A percentile compares a stretch with the other conserved stretches of the same genome.
phyloP scores from a whole-genome alignment of 2,797 vertebrate species.

The Tadarida brasiliensis region DNA sequence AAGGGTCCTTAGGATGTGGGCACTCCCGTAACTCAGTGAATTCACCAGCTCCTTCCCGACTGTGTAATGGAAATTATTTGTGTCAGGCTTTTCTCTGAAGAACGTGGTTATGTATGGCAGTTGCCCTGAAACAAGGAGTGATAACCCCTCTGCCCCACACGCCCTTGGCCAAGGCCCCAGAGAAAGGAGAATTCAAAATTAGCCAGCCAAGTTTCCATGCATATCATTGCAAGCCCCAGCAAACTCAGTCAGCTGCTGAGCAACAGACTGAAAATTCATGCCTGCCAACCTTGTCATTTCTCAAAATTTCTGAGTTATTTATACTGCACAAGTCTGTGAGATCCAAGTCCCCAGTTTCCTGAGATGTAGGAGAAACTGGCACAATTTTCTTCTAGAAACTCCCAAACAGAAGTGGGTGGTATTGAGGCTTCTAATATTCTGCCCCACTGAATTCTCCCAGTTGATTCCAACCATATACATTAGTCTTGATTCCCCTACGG shows the following conservation, averaged over 20 bases:
- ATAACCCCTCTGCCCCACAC: background rate
- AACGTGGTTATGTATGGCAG: background rate
- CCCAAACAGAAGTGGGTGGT: background rate
- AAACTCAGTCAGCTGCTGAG: constrained; percentile 38
- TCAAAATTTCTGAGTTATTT: constrained; percentile 75
- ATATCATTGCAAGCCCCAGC: background rate
- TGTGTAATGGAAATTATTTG: background rate
- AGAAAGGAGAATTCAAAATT: constrained; percentile 55
- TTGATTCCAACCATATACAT: background rate
- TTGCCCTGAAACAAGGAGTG: background rate
- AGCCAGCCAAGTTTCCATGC: constrained; percentile 39
- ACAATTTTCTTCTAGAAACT: constrained; percentile 64
- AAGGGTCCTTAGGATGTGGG: background rate
- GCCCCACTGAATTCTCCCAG: background rate
- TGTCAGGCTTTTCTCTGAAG: background rate
- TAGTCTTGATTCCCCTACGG: background rate
- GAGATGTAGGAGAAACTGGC: constrained; percentile 50
- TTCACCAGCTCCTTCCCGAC: background rate
- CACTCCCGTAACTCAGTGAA: background rate
- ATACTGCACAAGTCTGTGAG: constrained; percentile 60
- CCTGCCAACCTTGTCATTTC: constrained; percentile 77
- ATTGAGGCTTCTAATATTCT: background rate
- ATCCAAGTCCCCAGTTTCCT: constrained; percentile 66
- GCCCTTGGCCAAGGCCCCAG: background rate
- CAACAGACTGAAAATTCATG: constrained; percentile 65